Percentiles rank a stretch among this genome's conserved stretches.
Conservation (phyloP, 1,140 invertebrate species). For the Popillia japonica region DNA sequence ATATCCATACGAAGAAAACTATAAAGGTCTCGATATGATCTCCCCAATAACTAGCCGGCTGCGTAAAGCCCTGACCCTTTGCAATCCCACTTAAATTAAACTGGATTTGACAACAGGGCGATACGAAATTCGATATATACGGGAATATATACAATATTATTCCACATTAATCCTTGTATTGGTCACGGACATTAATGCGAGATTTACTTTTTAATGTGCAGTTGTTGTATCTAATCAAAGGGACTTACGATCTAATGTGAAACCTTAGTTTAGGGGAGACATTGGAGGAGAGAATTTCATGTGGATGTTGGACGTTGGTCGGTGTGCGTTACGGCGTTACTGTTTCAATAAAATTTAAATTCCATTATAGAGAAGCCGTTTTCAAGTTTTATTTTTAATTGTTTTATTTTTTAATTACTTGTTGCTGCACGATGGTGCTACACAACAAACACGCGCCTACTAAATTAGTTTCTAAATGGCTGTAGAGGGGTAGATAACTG, state of each 20-base stretch:
- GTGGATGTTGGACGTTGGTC: neutral
- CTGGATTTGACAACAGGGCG: conserved; percentile 51
- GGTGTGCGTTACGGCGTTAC: too few species aligned
- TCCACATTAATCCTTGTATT: conserved; percentile 57
- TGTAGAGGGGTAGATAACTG: conserved; percentile 10
- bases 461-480: conserved; percentile 21
- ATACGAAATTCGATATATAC: conserved; percentile 49
- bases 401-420: conserved; percentile 21
- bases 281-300: too few species aligned
- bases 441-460: conserved; percentile 8
- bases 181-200: conserved; percentile 56
- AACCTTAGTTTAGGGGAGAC: neutral
- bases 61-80: conserved; percentile 46
- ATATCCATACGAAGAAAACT: conserved; percentile 52
- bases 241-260: conserved; percentile 44
- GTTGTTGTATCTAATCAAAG: conserved; percentile 56
- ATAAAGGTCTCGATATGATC: conserved; percentile 2
- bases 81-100: conserved; percentile 55
- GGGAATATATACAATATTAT: conserved; percentile 42
- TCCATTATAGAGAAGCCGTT: neutral
- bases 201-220: conserved; percentile 60
- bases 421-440: conserved; percentile 18
- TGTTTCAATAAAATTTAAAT: neutral
- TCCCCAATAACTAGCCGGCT: conserved; percentile 47
- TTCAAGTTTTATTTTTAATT: too few species aligned